phyloP scores from a whole-genome alignment of 2,113 vertebrate species.

The Rhinopithecus roxellana region DNA sequence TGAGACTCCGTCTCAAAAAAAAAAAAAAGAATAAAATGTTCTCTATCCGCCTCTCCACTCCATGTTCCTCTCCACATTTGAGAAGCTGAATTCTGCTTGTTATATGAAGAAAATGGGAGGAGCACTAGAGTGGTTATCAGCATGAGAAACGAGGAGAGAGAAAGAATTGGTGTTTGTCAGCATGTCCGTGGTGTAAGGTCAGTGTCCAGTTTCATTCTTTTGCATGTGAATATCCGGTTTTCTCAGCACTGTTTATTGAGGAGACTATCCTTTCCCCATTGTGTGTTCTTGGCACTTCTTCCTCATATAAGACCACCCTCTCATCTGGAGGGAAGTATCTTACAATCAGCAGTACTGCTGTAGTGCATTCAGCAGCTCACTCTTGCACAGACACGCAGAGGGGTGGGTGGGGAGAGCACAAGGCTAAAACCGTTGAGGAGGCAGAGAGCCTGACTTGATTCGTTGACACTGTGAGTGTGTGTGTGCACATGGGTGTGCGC shows the following conservation, averaged over 20 bases:
- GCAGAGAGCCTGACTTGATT: not conserved
- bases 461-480: fast-evolving
- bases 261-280: no score
- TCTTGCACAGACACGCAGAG: no score
- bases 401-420: not conserved
- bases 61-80: no score
- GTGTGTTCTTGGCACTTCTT: no score
- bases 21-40: not conserved
- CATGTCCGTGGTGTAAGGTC: no score
- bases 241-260: no score
- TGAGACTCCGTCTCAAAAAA: no score
- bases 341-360: fast-evolving
- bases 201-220: no score
- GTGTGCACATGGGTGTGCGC: fast-evolving
- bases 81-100: not conserved
- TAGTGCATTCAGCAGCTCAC: not conserved
- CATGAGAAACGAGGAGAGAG: not conserved
- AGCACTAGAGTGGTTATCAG: not conserved
- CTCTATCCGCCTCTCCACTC: not conserved
- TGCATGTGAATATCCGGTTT: no score
- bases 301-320: no score
- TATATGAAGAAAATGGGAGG: not conserved
- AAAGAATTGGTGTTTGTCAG: no score
- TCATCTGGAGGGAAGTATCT: not conserved
- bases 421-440: not conserved